Conservation (phyloP, 1,140 invertebrate genomes). For the Temnothorax nylanderi region DNA sequence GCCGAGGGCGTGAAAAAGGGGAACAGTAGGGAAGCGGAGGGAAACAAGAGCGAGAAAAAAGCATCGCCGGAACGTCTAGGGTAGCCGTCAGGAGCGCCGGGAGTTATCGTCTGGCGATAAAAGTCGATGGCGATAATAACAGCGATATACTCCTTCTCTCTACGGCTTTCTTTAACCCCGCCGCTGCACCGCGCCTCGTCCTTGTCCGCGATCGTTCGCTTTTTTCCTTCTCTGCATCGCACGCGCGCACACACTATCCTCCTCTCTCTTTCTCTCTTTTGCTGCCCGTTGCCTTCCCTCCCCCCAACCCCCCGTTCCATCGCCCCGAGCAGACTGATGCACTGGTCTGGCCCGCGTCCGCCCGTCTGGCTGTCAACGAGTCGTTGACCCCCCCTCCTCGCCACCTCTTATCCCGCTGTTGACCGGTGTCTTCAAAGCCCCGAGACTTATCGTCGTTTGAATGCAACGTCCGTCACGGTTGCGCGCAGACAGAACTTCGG, state of each 20-base stretch:
- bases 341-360: constrained; percentile 79
- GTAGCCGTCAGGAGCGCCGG: constrained; percentile 70
- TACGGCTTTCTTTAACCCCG: constrained; percentile 40
- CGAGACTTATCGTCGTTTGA: constrained; percentile 78
- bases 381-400: constrained; percentile 78
- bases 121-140: constrained; percentile 81
- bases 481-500: constrained; percentile 60
- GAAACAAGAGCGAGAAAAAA: constrained; percentile 64
- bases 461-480: constrained; percentile 72
- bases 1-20: constrained; percentile 2
- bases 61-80: constrained; percentile 67
- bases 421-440: constrained; percentile 77
- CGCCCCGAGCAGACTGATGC: constrained; percentile 70
- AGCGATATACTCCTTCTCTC: constrained; percentile 72
- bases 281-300: neutral
- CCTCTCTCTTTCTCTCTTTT: neutral
- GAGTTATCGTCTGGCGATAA: constrained; percentile 81
- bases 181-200: constrained; percentile 28
- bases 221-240: neutral
- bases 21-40: constrained; percentile 12
- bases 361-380: constrained; percentile 80
- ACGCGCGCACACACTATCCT: neutral
- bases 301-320: constrained; percentile 26
- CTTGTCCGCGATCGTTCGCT: constrained; percentile 41
- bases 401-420: constrained; percentile 64